Evolutionary conservation across 2,113 vertebrate genomes (phyloP), one percentile per base, ranked within the genome.

Genomic region (Furnarius figulus): DNA sequence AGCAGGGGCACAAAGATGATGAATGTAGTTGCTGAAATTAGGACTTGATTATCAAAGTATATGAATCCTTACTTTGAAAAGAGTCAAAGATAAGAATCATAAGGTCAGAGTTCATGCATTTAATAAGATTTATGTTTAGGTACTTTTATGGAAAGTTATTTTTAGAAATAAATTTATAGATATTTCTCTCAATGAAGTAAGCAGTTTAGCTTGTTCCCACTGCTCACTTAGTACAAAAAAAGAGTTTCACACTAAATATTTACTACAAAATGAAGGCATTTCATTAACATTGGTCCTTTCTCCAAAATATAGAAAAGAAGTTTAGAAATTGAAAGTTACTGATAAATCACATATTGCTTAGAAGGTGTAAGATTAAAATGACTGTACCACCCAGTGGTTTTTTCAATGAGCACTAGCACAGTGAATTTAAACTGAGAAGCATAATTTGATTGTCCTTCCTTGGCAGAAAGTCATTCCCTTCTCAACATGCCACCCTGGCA

Each of bases 401-500:
- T 93, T 89, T 86, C 49, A 95, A 58, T 85, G 79, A 76, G 62
- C 31, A 23, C 42, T 92, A 87, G 47, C 49, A 44, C 30, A 68
- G 37, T 92, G 28, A 73, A 63, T 95, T 91, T 95, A 72, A 96
- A 95, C 62, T 90, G 66, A 96, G 83, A 95, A 87, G 53, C 85
- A 53, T 97, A 97, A 98, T 94, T 44, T 97, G 71, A 94, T 58
- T 98, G 76, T 98, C 80, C 93, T 98, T 97, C 95, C 93, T 97
- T 99, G 98, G 90, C 98, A 99, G 99, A 95, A 99, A 99, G 92
- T 99, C 99, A 74, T 99, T 99, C 89, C 99, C 99, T 39, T 99
- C 99, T 65, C 99, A 99, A 97, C 99, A 99, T 33, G 99, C 99
- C 6, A 99, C 99, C 30, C 98, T 99, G 8, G 99, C 99, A 91